Evolutionary conservation across 2,113 vertebrate genomes (phyloP).

Genomic region (Brachypteracias leptosomus): DNA sequence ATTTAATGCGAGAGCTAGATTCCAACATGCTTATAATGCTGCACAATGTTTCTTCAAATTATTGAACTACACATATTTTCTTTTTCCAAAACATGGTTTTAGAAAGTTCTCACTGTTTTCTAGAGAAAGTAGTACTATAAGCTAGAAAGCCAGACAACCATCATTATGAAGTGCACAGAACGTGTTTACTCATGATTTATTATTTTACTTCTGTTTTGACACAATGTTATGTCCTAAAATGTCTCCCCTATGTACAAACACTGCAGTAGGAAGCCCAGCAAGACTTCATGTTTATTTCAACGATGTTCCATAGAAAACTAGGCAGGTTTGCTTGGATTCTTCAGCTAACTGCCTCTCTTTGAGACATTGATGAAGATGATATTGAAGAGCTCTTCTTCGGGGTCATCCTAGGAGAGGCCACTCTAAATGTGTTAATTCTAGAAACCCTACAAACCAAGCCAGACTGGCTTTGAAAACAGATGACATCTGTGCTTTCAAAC

Average conservation of each 20-base stretch:
- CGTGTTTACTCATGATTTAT: neutral
- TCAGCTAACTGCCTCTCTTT: neutral
- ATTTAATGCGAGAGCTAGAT: neutral
- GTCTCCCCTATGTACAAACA: slow-evolving; percentile 27
- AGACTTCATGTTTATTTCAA: slow-evolving; percentile 37
- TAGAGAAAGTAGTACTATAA: neutral
- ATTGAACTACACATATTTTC: neutral
- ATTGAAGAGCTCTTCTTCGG: slow-evolving; percentile 60
- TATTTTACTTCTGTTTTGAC: slow-evolving; percentile 16
- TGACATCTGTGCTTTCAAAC: neutral
- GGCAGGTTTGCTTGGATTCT: slow-evolving; percentile 34
- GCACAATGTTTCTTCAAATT: neutral
- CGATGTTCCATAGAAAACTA: neutral
- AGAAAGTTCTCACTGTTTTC: neutral
- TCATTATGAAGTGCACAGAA: neutral
- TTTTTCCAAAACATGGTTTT: neutral
- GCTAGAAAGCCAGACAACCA: neutral
- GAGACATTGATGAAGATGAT: neutral
- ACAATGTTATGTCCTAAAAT: slow-evolving; percentile 1
- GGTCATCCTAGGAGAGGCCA: slow-evolving; percentile 4
- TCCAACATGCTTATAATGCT: neutral
- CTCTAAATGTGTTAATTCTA: slow-evolving; percentile 26
- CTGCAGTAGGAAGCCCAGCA: slow-evolving; percentile 55
- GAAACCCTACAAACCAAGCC: slow-evolving; percentile 12
- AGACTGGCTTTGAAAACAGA: neutral